These are phyloP conservation scores for Popillia japonica DNA, from an alignment of 1,140 invertebrate species.

Conservation along the genomic window DNA sequence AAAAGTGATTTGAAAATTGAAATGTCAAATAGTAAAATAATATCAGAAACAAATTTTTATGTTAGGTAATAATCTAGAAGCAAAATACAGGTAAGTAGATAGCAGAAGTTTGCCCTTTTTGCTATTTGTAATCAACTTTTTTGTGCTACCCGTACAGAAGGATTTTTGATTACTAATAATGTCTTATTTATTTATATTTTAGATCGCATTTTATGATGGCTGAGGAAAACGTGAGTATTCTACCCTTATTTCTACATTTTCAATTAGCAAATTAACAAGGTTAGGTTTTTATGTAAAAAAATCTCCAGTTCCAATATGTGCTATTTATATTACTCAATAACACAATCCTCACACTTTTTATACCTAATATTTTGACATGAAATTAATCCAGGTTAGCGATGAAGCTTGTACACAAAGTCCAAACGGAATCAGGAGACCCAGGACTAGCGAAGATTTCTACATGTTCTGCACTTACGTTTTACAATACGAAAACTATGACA, in stretches of 20 bases:
- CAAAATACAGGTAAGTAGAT: conserved; percentile 29
- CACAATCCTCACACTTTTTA: conserved; percentile 13
- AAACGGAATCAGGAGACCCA: conserved; percentile 50
- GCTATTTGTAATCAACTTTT: conserved; percentile 34
- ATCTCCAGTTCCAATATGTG: conserved; percentile 27
- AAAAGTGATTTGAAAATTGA: conserved; percentile 39
- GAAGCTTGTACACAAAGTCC: conserved; percentile 42
- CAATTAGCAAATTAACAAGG: conserved; percentile 32
- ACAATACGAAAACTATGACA: conserved; percentile 67
- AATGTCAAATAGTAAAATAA: conserved; percentile 35
- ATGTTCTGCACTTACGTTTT: conserved; percentile 66
- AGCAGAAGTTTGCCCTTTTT: not conserved
- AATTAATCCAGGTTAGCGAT: conserved; percentile 43
- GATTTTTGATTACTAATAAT: conserved; percentile 24
- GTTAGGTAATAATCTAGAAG: conserved; percentile 34
- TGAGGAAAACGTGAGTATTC: conserved; percentile 46
- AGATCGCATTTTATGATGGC: conserved; percentile 42
- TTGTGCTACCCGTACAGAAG: not conserved
- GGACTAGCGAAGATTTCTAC: conserved; percentile 67
- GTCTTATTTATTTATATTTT: conserved; percentile 14
- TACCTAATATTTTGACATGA: not conserved
- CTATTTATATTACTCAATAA: conserved; percentile 36
- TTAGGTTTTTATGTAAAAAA: conserved; percentile 42
- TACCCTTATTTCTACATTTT: not conserved
- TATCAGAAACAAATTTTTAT: conserved; percentile 19